Evolutionary conservation across 2,113 vertebrate genomes (phyloP), one percentile per base, ranked within the genome.

Genomic region (Poeciliopsis retropinna): DNA sequence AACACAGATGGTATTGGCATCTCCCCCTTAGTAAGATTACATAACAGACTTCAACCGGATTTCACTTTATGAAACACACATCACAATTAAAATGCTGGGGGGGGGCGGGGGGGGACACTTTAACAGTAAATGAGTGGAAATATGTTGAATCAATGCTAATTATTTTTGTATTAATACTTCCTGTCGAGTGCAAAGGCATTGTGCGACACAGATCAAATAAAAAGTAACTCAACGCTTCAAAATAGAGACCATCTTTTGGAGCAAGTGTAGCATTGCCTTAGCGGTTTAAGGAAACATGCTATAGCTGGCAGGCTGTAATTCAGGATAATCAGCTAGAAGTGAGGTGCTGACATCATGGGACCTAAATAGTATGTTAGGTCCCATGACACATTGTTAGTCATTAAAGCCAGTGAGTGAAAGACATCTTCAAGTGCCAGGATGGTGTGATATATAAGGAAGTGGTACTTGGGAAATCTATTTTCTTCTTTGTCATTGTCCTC

Each of bases 1-100:
- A 73, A 80, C 81, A 85, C 88, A 91, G 84, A 92, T 88, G 83
- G 82, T 30, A 62, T 74, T 29, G 37, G 60, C 65, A 76, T 51
- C 14, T 76, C 82, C 80, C 70, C 83, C 88, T 77, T 76, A 54
- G 15, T 75, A 75, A 75, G 75, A 75, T 75, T 60, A 17, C 80
- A 68, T 70, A 81, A 69, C 75, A 81, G 37, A 77, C 75, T 85
- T 63, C 14, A 47, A 47, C 15, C 15, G 1, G 41, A 19, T 15
- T 47, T 17, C 44, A 47, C 14, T 47, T 47, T 47, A 47, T 47
- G 44, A 19, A 47, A 47, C 15, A 47, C 15, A 19, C 44, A 19
- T 47, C 17, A 5, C 15, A 47, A 47, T 17, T 47, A 17, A 47
- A 47, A 47, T 47, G 44, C 44, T 47, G 44, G 19, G 17, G 44